Base-by-base conservation (phyloP, 2,797 vertebrate species). In the Lacerta viridis region DNA sequence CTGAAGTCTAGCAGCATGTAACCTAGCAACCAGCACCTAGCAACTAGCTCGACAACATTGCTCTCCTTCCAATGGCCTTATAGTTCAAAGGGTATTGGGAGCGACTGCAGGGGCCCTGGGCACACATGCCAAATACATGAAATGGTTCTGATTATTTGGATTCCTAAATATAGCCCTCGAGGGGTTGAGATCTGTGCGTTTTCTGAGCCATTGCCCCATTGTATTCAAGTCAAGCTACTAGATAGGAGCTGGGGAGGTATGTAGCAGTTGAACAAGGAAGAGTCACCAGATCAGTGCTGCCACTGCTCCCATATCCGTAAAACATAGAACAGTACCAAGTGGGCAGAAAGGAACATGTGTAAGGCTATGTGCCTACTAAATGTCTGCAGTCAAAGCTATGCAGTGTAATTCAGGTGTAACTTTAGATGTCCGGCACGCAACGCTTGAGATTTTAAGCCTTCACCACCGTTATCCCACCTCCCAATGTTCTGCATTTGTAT, bases 11-110 rank as follows among this genome's bases (percentile, higher is more conserved):
- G 93, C 94, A 94, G 77, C 90, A 36, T 0, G 50, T 92, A 80
- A 83, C 95, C 90, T 94, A 91, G 95, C 93, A 94, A 95, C 92
- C 0, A 13, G 80, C 0, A 8, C 94, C 85, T 93, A 89, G 95
- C 94, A 95, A 96, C 95, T 23, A 17, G 88, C 36, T 83, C 11
- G 66, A 61, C 39, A 90, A 90, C 83, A 41, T 39, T 39, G 72
- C 33, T 18, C 61, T 64, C 61, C 61, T 36, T 36, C 72, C 33
- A 74, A 27, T 33, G 71, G n/a, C n/a, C 13, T 61, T 76, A n/a
- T 87, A 80, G 50, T 74, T 17, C 17, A 43, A 20, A 75, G 43
- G 39, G 23, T 80, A 86, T 33, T 77, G 87, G 23, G 50, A 88
- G 46, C 4, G 3, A 59, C 15, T 36, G 25, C 41, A 79, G 20